These are phyloP conservation scores for Nysson spinosus DNA, from an alignment of 2,888 invertebrate species.

Conservation along the genomic window DNA sequence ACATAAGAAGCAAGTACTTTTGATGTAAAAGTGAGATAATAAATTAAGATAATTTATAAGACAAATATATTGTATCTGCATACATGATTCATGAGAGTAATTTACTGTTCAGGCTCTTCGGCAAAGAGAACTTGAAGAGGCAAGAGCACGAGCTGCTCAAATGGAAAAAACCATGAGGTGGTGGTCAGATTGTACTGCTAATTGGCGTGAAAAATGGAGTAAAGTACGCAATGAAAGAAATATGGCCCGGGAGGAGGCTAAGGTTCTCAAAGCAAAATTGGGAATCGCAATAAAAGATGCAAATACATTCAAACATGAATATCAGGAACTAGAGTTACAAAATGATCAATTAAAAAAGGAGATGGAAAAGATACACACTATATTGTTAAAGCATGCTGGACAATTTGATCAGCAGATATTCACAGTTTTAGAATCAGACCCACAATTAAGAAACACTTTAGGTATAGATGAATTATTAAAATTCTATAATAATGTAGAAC, in stretches of 20 bases:
- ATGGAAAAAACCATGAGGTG: conserved; percentile 99
- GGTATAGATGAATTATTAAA: conserved; percentile 69
- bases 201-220: conserved; percentile 98
- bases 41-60: too few species aligned
- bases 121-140: conserved; percentile 93
- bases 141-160: conserved; percentile 94
- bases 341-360: conserved; percentile 88
- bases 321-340: conserved; percentile 87
- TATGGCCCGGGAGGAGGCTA: conserved; percentile 93
- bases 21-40: too few species aligned
- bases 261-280: conserved; percentile 88
- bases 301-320: conserved; percentile 86
- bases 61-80: neutral
- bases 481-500: conserved; percentile 67
- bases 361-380: conserved; percentile 87
- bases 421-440: conserved; percentile 71
- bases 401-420: conserved; percentile 81
- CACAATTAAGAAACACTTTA: conserved; percentile 68
- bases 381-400: conserved; percentile 84
- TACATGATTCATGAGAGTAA: neutral
- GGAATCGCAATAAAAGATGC: conserved; percentile 89
- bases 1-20: too few species aligned
- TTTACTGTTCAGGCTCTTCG: conserved; percentile 79
- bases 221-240: conserved; percentile 95
- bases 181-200: conserved; percentile 99